phyloP scores from a whole-genome alignment of 2,888 invertebrate species.

The Plebejus argus region DNA sequence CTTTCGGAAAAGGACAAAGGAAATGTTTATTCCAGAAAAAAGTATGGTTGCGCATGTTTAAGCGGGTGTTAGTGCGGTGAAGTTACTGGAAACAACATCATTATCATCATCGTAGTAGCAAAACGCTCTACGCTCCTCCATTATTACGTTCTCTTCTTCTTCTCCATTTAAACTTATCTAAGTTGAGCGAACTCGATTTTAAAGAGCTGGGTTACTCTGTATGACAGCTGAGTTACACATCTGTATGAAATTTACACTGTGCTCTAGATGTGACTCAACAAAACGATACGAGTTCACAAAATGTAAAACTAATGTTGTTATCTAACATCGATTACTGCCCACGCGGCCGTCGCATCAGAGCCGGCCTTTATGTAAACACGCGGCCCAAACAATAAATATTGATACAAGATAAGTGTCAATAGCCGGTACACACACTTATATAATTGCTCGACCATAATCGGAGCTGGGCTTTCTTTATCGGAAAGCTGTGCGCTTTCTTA shows the following conservation, averaged over 20 bases:
- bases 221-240: background rate
- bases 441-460: constrained; percentile 12
- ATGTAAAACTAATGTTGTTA: constrained; percentile 69
- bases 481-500: constrained; percentile 11
- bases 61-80: too few relatives aligned
- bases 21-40: too few relatives aligned
- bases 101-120: too few relatives aligned
- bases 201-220: background rate
- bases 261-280: constrained; percentile 57
- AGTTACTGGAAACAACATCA: too few relatives aligned
- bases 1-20: too few relatives aligned
- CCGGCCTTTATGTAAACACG: constrained; percentile 43
- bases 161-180: too few relatives aligned
- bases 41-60: too few relatives aligned
- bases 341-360: constrained; percentile 56
- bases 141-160: background rate
- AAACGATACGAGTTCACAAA: constrained; percentile 57
- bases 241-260: constrained; percentile 35
- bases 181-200: background rate
- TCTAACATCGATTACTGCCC: constrained; percentile 73
- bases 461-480: constrained; percentile 14
- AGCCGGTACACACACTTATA: constrained; percentile 25
- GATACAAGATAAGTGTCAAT: constrained; percentile 25
- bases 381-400: constrained; percentile 29
- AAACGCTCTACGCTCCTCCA: background rate